Evolutionary conservation across 2,888 invertebrate genomes (phyloP).

Genomic region (Rhingia rostrata): DNA sequence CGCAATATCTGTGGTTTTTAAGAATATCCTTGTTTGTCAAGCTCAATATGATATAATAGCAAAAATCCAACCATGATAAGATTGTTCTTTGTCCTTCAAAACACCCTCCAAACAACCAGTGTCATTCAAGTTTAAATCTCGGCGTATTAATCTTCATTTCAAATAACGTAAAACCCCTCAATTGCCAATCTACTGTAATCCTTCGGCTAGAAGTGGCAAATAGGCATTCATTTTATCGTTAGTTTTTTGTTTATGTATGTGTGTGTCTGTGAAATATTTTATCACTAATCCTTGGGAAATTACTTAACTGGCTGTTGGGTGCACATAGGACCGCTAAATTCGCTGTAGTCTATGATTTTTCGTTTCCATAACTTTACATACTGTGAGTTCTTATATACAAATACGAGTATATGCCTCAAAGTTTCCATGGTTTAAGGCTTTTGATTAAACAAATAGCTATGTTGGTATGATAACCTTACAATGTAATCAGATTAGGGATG

Average conservation of each 20-base stretch:
- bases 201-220: slow-evolving; percentile 3
- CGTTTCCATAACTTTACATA: not conserved
- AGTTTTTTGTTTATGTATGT: not conserved
- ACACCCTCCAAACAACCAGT: not conserved
- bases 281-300: not conserved
- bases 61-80: not conserved
- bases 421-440: too few relatives aligned
- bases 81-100: not conserved
- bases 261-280: slow-evolving; percentile 9
- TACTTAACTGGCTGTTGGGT: not conserved
- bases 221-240: slow-evolving; percentile 19
- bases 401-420: too few relatives aligned
- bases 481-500: not conserved
- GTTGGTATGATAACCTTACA: not conserved
- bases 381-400: not conserved
- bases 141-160: slow-evolving; percentile 26
- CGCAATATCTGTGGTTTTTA: too few relatives aligned
- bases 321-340: not conserved
- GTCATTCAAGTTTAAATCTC: slow-evolving; percentile 10
- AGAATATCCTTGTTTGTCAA: too few relatives aligned
- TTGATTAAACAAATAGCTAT: too few relatives aligned
- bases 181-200: slow-evolving; percentile 17
- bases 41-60: too few relatives aligned
- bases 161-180: slow-evolving; percentile 27
- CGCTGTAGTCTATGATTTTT: not conserved